Evolutionary conservation across 1,140 invertebrate species (phyloP), one percentile per base, ranked within the genome.

Genomic region (Megalopta genalis): DNA sequence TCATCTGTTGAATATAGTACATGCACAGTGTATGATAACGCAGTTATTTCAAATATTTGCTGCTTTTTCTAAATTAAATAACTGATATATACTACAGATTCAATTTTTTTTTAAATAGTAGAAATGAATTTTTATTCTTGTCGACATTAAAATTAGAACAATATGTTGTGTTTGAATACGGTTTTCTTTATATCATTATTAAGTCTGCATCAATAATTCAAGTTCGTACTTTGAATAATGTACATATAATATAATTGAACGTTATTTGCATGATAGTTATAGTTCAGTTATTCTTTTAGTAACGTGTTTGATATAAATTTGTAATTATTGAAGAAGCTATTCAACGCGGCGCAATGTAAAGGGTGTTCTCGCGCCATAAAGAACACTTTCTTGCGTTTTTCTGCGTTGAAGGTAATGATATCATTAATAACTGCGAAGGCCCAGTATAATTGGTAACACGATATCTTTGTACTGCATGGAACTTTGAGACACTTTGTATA

Each of bases 381-480:
- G 63, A 74, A 60, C 39, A 49, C 65, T 73, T 23, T 16, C 63
- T 74, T 60, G 42, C 63, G 52, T 85, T 84, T 85, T 85, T 85
- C 69, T 79, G 67, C 70, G 72, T 64, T 64, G 77, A 69, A 81
- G 68, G 66, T 78, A 81, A 85, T 76, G 84, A 81, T 78, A 83
- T 77, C 80, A 77, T 86, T 86, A 86, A 82, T 86, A 85, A 86
- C 83, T 82, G 68, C 57, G 83, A 73, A 80, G 68, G 77, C 80
- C 73, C 59, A 18, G 75, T 72, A 80, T 86, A 86, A 86, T 86
- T 86, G 84, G 84, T 75, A 86, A 86, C 80, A 73, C 62, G 83
- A 86, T 85, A 85, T 76, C 76, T 76, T 73, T 68, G 63, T 75
- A 80, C 72, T 69, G 59, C 63, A 46, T 62, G 83, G 75, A 82